phyloP scores from a whole-genome alignment of 2,797 vertebrate species.

The Sarcophilus harrisii region DNA sequence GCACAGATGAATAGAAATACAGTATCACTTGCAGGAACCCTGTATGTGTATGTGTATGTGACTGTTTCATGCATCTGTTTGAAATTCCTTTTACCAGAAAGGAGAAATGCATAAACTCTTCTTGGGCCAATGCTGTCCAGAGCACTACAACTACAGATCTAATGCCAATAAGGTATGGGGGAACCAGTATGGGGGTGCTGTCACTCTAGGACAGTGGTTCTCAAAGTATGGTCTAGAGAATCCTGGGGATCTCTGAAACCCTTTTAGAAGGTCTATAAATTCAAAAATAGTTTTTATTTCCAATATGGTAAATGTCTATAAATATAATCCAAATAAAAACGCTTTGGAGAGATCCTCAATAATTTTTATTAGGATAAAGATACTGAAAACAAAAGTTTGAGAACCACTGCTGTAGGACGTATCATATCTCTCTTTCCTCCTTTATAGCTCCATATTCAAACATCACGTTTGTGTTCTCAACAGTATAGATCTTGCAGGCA shows the following conservation, averaged over 20 bases:
- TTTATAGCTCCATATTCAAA: neutral
- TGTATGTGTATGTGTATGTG: neutral
- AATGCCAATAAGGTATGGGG: neutral
- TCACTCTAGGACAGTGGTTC: no score
- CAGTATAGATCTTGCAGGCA: neutral
- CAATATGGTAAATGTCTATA: no score
- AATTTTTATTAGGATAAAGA: no score
- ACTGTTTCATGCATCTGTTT: neutral
- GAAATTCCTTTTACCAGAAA: neutral
- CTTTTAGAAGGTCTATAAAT: no score
- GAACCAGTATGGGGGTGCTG: neutral
- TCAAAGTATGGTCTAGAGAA: no score
- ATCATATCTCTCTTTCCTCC: neutral
- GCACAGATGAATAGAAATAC: neutral
- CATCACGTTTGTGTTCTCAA: neutral
- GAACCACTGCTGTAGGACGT: no score
- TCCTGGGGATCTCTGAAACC: no score
- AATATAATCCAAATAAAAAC: no score
- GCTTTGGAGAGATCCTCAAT: no score
- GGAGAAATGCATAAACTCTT: neutral
- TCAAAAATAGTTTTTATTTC: no score
- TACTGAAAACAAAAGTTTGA: no score
- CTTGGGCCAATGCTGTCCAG: neutral
- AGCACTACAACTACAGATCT: neutral
- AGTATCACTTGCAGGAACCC: neutral